phyloP scores from a whole-genome alignment of 1,140 invertebrate species.

The Dreissena polymorpha region DNA sequence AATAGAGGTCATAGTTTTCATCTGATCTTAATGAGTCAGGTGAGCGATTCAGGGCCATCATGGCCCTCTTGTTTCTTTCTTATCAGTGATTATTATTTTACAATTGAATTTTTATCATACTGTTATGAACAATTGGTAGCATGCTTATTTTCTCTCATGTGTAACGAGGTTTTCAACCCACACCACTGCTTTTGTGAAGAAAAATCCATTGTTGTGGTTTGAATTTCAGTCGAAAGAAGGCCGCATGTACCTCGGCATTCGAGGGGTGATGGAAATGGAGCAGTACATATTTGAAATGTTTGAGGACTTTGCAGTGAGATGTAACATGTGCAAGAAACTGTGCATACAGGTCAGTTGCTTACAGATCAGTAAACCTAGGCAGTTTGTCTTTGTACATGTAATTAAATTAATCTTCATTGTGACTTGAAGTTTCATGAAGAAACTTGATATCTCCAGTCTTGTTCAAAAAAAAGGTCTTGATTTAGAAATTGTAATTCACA shows the following conservation, averaged over 20 bases:
- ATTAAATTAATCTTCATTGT: not conserved
- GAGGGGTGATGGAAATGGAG: constrained; percentile 74
- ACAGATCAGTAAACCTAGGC: no score
- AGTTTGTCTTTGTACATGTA: no score
- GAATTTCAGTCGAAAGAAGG: constrained; percentile 62
- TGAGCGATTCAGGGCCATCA: no score
- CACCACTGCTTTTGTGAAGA: no score
- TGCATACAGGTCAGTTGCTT: constrained; percentile 72
- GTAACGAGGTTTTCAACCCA: no score
- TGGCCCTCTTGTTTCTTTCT: no score
- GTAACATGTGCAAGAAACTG: constrained; percentile 75
- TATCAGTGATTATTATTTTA: no score
- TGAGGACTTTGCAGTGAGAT: constrained; percentile 63
- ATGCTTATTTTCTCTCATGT: no score
- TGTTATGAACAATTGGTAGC: no score
- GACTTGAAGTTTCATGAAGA: not conserved
- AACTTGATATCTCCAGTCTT: not conserved
- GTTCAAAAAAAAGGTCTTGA: not conserved
- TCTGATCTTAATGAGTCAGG: no score
- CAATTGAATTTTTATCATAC: not conserved
- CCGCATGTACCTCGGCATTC: constrained; percentile 65
- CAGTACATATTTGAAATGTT: constrained; percentile 73
- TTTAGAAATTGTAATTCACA: not conserved
- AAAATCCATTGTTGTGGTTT: no score
- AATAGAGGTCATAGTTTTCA: no score